Evolutionary conservation across 1,140 invertebrate genomes (phyloP).

Genomic region (Drosophila lacteicornis): DNA sequence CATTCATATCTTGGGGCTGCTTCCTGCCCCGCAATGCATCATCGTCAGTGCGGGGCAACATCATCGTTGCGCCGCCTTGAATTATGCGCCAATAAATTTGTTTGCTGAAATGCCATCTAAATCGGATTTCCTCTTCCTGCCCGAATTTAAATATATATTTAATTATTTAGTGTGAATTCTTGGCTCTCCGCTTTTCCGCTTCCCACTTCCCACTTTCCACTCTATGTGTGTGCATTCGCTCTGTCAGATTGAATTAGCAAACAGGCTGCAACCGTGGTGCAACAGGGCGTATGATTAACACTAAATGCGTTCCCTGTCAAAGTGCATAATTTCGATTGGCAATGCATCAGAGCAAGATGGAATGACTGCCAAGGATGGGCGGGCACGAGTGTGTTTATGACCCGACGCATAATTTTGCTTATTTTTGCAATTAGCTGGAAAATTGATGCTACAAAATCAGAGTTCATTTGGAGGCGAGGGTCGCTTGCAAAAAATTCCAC

Average conservation of each 20-base stretch:
- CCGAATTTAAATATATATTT: slow-evolving; percentile 20
- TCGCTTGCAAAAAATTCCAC: background rate
- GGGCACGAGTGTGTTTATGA: slow-evolving; percentile 7
- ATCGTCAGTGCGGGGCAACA: slow-evolving; percentile 56
- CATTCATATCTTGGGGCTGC: slow-evolving; percentile 60
- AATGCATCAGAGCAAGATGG: slow-evolving; percentile 1
- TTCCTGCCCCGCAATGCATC: slow-evolving; percentile 52
- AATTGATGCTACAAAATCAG: slow-evolving; percentile 50
- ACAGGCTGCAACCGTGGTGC: slow-evolving; percentile 28
- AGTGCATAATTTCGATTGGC: slow-evolving; percentile 43
- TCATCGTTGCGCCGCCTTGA: slow-evolving; percentile 40
- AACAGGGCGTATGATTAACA: slow-evolving; percentile 74
- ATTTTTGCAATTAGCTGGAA: slow-evolving; percentile 64
- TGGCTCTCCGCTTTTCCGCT: background rate
- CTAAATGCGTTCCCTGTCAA: slow-evolving; percentile 48
- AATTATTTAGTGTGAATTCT: slow-evolving; percentile 35
- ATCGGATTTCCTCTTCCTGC: slow-evolving; percentile 28
- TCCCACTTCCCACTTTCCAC: too few species aligned
- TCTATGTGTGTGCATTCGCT: slow-evolving; percentile 3
- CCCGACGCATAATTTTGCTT: slow-evolving; percentile 47
- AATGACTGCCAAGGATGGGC: slow-evolving; percentile 3
- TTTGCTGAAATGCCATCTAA: slow-evolving; percentile 43
- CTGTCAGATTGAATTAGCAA: slow-evolving; percentile 36
- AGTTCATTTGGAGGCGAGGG: slow-evolving; percentile 43
- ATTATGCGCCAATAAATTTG: slow-evolving; percentile 77